Conservation (phyloP, 2,888 invertebrate species). For the Lomographa bimaculata region DNA sequence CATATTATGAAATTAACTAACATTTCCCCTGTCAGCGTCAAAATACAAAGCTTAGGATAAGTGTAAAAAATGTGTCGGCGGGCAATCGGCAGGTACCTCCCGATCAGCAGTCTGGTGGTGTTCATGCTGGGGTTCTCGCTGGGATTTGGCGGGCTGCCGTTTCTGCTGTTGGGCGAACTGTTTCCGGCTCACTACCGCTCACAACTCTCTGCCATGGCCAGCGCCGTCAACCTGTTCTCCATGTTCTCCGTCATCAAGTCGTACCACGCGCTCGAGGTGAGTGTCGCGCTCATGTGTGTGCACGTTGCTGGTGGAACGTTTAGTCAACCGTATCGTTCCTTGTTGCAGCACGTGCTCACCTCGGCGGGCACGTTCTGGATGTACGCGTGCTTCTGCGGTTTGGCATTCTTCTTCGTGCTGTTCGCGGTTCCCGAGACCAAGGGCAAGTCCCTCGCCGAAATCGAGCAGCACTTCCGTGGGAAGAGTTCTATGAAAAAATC, state of each 20-base stretch:
- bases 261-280: constrained; percentile 75
- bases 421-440: constrained; percentile 87
- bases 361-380: constrained; percentile 83
- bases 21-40: too few species aligned
- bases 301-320: too few species aligned
- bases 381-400: constrained; percentile 76
- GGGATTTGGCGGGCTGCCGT: constrained; percentile 85
- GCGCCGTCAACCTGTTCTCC: constrained; percentile 78
- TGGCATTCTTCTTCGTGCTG: constrained; percentile 79
- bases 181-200: constrained; percentile 83
- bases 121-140: constrained; percentile 85
- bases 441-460: constrained; percentile 87
- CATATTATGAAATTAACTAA: too few species aligned
- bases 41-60: too few species aligned
- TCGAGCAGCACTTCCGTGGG: constrained; percentile 79
- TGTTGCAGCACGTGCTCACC: constrained; percentile 70
- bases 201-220: constrained; percentile 80
- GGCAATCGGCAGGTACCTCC: constrained; percentile 81
- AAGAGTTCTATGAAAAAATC: too few species aligned
- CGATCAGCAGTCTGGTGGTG: constrained; percentile 79
- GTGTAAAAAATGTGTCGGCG: too few species aligned
- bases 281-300: constrained; percentile 10
- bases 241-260: constrained; percentile 84
- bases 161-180: constrained; percentile 84
- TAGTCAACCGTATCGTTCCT: too few species aligned